Base-by-base conservation (phyloP, 2,113 vertebrate genomes). In the Empidonax traillii region DNA sequence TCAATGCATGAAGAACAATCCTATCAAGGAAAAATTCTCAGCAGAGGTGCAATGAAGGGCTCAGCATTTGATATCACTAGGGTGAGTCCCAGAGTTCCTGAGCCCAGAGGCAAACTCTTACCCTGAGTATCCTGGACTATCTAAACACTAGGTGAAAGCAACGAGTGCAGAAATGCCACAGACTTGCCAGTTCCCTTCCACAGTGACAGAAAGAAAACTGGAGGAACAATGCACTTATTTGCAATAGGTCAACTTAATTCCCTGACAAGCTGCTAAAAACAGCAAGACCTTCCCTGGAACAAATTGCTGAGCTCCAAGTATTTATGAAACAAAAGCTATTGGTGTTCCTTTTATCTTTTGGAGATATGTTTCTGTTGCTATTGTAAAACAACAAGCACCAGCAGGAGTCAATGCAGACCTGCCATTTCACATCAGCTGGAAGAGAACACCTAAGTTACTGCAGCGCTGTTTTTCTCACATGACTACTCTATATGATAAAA, bases 401-500 rank as follows among this genome's bases (percentile, higher is more conserved):
- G 35, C 52, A 85, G 27, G 39, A 95, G 28, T 72, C 68, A 52
- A 6, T 47, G 56, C 28, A 88, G 61, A 63, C 28, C 27, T 90
- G 63, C 27, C 66, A 33, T 81, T 84, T 83, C 72, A 74, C 65
- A 55, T 53, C 71, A 88, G 27, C 72, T 90, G 68, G 62, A 89
- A 76, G 41, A 89, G 53, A 53, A 33, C 25, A 37, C 17, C 24
- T 68, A 56, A 67, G 39, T 58, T 84, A 75, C 90, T 74, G 24
- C 58, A 59, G 27, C 0, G 0, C 43, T 77, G 33, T 71, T 95
- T 85, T 94, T 96, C 90, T 93, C 93, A 90, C 76, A 77, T 83
- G 85, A 86, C 83, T 95, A 33, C 17, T 85, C 35, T 19, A 9
- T 74, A 55, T 63, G 72, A 96, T 94, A 86, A 95, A 93, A 55